Base-by-base conservation (phyloP, 2,888 invertebrate genomes). In the Chaetogeoica ovagalla region DNA sequence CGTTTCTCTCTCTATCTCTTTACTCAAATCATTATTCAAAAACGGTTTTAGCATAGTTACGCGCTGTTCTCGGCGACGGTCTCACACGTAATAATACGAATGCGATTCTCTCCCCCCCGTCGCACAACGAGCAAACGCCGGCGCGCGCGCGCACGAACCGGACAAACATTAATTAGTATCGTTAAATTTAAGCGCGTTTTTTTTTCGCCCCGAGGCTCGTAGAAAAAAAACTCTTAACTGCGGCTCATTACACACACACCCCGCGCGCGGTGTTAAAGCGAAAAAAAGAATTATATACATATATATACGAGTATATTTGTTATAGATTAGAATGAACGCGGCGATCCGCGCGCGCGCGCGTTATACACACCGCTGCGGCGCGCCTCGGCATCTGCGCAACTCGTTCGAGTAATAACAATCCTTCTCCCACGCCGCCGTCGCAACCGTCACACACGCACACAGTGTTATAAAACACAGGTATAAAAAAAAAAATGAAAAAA, bases 121-220 rank as follows among this genome's bases (percentile, higher is more conserved):
- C 4, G 30, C 30, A 30, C n/a, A n/a, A n/a, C n/a, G n/a, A n/a
- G 30, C 30, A 30, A 30, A 30, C 30, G 30, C 55, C 74, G n/a
- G n/a, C n/a, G 65, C 55, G 23, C 23, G 39, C 52, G 19, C 17
- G 3, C 48, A 37, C 37, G 48, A 57, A 65, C 75, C 23, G 59
- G 57, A 43, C 66, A 66, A 66, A 66, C 65, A 39, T 74, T 74
- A 74, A 75, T 75, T 75, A 66, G 75, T 23, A 75, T 75, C 75
- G 74, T 74, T 75, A 75, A 75, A 57, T 19, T 59, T 43, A 39
- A 63, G 65, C 55, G 39, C 30, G 30, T 30, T 30, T 30, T 30
- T 63, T 55, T 65, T 70, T 57, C 55, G 19, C 37, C 55, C 23
- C 11, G 74, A 74, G 37, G 63, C 37, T 62, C 30, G 30, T 30